Percentiles rank a stretch among this genome's conserved stretches.
phyloP scores from a whole-genome alignment of 1,140 invertebrate species.

The Neocloeon triangulifer region DNA sequence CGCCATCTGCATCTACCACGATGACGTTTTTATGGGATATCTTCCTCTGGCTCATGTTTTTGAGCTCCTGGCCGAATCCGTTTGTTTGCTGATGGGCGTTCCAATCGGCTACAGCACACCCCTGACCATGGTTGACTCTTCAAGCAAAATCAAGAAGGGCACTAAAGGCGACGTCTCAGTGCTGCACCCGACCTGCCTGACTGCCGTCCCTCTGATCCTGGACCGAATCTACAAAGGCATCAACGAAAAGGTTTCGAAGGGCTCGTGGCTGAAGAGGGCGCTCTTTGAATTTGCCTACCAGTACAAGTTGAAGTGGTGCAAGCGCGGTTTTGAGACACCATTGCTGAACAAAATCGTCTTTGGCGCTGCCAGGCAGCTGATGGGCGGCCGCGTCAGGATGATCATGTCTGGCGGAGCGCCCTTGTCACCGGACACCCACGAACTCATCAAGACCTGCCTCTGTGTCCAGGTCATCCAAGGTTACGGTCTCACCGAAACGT shows the following conservation, averaged over 20 bases:
- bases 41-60: conserved; percentile 94
- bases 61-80: conserved; percentile 56
- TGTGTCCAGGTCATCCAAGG: conserved; percentile 81
- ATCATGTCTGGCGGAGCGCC: conserved; percentile 88
- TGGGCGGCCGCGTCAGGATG: conserved; percentile 70
- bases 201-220: conserved; percentile 83
- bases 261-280: conserved; percentile 44
- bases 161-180: conserved; percentile 77
- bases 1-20: conserved; percentile 37
- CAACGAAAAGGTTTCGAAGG: conserved; percentile 67
- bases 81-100: conserved; percentile 44
- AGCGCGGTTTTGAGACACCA: conserved; percentile 62
- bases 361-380: conserved; percentile 44
- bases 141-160: conserved; percentile 86
- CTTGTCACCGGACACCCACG: conserved; percentile 84
- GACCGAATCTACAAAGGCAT: conserved; percentile 91
- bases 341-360: conserved; percentile 59
- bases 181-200: conserved; percentile 79
- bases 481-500: conserved; percentile 94
- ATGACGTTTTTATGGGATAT: conserved; percentile 83
- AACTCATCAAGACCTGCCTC: conserved; percentile 81
- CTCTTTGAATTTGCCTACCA: conserved; percentile 80
- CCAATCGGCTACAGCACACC: conserved; percentile 92
- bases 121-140: conserved; percentile 82
- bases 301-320: conserved; percentile 72